phyloP scores from a whole-genome alignment of 2,888 invertebrate genomes.

The Prionchulus punctatus region DNA sequence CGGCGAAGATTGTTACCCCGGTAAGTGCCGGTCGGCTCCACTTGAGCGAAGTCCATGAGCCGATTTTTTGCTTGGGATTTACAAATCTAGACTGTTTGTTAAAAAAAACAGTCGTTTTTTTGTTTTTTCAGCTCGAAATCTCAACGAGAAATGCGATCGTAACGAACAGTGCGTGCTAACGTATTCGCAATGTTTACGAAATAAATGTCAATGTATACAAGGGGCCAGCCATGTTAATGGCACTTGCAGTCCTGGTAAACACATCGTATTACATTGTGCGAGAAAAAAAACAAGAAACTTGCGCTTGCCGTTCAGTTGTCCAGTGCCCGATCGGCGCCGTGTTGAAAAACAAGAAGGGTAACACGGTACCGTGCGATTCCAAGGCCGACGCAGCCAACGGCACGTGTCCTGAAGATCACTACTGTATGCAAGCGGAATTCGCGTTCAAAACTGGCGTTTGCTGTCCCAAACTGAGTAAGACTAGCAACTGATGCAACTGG shows the following conservation, averaged over 20 bases:
- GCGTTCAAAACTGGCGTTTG: constrained; percentile 12
- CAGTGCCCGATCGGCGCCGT: constrained; percentile 15
- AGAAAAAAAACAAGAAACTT: too few relatives aligned
- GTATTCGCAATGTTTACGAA: constrained; percentile 12
- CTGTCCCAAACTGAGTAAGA: constrained; percentile 14
- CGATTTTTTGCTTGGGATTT: background rate
- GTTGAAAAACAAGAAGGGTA: constrained; percentile 7
- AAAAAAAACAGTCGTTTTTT: background rate
- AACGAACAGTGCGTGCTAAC: constrained; percentile 13
- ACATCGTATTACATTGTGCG: too few relatives aligned
- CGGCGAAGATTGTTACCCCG: background rate
- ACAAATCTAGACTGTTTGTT: background rate
- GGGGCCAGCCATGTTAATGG: constrained; percentile 10
- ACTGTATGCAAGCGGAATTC: constrained; percentile 14
- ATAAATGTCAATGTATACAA: constrained; percentile 13
- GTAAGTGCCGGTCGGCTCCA: background rate
- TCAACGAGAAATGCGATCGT: constrained; percentile 12
- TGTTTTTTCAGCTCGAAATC: constrained; percentile 7
- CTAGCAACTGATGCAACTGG: too few relatives aligned
- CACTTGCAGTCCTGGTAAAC: constrained; percentile 11
- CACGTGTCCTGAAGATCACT: constrained; percentile 13
- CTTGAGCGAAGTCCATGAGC: background rate
- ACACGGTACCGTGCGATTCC: constrained; percentile 9
- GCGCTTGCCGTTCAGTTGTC: constrained; percentile 8
- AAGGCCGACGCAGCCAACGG: background rate